These are phyloP conservation scores for Uropsilus gracilis DNA, from an alignment of 2,113 vertebrate species.

Conservation along the genomic window DNA sequence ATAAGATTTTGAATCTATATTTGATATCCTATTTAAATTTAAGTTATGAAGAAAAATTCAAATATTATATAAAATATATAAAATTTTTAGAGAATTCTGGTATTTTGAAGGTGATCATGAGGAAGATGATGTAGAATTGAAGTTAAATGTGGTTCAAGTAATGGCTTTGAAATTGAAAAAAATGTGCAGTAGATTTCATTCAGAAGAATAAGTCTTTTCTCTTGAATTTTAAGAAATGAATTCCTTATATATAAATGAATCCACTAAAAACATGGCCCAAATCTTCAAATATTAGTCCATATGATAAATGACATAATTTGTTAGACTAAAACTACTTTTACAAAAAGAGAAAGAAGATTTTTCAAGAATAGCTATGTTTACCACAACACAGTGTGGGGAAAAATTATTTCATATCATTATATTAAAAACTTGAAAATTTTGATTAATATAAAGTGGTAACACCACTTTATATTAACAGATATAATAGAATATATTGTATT, in stretches of 20 bases:
- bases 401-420: neutral
- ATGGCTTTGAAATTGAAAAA: slow-evolving; percentile 24
- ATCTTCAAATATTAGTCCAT: neutral
- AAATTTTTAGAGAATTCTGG: neutral
- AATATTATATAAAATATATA: neutral
- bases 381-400: neutral
- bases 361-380: neutral
- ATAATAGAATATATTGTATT: too few species aligned
- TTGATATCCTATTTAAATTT: slow-evolving; percentile 19
- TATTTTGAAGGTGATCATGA: neutral
- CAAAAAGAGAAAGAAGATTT: neutral
- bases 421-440: neutral
- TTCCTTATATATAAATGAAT: neutral
- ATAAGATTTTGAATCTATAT: neutral
- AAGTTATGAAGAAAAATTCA: neutral
- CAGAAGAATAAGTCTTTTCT: slow-evolving; percentile 11
- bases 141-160: slow-evolving; percentile 4
- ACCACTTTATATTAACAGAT: too few species aligned
- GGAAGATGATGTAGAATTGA: neutral
- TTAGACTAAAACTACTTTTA: neutral
- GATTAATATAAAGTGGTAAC: neutral
- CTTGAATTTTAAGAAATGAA: neutral
- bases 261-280: neutral
- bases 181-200: slow-evolving; percentile 1
- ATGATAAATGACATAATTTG: neutral